phyloP scores from a whole-genome alignment of 2,888 invertebrate species.

The Celastrina argiolus region DNA sequence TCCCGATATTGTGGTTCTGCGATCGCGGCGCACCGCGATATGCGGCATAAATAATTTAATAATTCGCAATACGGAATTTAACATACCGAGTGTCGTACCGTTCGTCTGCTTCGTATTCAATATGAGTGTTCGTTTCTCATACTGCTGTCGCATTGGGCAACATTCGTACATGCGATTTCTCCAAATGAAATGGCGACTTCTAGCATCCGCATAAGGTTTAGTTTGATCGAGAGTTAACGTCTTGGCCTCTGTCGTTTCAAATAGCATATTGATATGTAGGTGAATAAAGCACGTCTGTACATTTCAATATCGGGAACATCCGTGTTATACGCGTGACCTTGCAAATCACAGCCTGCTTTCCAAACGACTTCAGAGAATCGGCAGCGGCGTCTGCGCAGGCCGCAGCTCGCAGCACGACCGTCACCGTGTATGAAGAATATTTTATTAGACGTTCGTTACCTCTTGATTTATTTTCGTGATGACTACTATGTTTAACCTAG shows the following conservation, averaged over 20 bases:
- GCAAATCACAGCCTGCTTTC: constrained; percentile 79
- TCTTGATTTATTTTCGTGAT: constrained; percentile 58
- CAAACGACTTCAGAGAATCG: constrained; percentile 75
- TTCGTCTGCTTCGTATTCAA: constrained; percentile 74
- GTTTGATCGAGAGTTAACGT: constrained; percentile 40
- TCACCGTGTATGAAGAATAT: constrained; percentile 63
- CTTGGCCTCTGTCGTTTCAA: constrained; percentile 67
- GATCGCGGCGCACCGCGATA: constrained; percentile 69
- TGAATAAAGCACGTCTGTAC: constrained; percentile 77
- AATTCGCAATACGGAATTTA: constrained; percentile 78
- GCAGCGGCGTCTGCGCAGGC: constrained; percentile 66
- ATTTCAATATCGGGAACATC: constrained; percentile 78
- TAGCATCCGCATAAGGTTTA: constrained; percentile 51
- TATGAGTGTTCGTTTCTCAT: constrained; percentile 78
- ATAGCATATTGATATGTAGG: constrained; percentile 74
- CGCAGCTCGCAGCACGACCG: constrained; percentile 64
- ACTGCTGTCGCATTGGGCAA: constrained; percentile 73
- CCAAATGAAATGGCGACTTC: constrained; percentile 57
- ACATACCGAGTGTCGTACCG: constrained; percentile 75
- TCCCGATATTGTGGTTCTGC: constrained; percentile 77
- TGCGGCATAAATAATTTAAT: constrained; percentile 78
- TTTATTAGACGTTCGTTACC: constrained; percentile 58
- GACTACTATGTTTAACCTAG: constrained; percentile 43
- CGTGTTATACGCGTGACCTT: constrained; percentile 78
- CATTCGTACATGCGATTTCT: constrained; percentile 52